Base-by-base conservation (phyloP, 1,140 invertebrate species). In the Popillia japonica region DNA sequence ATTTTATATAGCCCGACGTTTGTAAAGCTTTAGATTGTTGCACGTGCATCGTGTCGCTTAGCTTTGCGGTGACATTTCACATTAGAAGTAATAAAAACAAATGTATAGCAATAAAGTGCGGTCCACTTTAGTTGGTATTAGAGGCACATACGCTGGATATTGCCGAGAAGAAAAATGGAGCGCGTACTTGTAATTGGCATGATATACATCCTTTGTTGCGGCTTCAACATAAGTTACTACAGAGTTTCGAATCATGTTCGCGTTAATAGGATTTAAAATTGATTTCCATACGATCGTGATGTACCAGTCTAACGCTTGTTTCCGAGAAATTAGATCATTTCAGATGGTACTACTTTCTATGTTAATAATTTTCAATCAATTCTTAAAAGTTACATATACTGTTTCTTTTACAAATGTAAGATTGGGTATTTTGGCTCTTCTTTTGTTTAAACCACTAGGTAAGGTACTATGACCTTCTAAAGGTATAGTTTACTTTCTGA, bases 61-160 rank as follows among this genome's bases (percentile, higher is more conserved):
- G 22, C 61, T 68, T 68, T 23, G 61, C 61, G 61, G 61, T 68
- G 61, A 68, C 61, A 68, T 27, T 7, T 68, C 61, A 27, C 61
- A 68, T 68, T 68, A 27, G 61, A 68, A 27, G 61, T 68, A 68
- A 68, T 68, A 68, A 68, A 68, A 68, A 68, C 61, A 68, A 68
- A 68, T 68, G 61, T 68, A 27, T 11, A 14, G 22, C 61, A 27
- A 68, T 68, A 68, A 68, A 68, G 20, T 68, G 61, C 61, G 27
- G 61, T 34, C 61, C 61, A 27, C 20, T 68, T 68, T 68, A 22
- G 59, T 64, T 68, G 61, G 61, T 68, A 68, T 23, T 68, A 68
- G 61, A 22, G 22, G 61, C 61, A 68, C 61, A 68, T 68, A 27
- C 61, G 61, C 7, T 10, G 20, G 17, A 68, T 68, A 27, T 68